Base-by-base conservation (phyloP, 30 jellyfish, hydroid and myxozoan genomes). In the Cassiopea andromeda region DNA sequence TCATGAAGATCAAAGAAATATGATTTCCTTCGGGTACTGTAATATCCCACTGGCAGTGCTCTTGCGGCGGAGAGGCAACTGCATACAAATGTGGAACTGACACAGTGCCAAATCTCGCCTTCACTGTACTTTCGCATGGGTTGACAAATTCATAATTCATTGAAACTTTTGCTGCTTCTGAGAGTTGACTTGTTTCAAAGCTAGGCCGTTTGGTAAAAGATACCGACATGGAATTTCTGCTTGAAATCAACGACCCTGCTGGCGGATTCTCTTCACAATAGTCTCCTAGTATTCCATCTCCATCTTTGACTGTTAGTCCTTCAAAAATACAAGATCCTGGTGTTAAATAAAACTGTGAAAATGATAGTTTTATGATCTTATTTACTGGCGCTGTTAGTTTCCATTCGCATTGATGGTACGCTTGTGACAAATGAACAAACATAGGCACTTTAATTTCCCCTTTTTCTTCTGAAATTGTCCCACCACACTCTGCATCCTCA, bases 231-330 rank as follows among this genome's bases (percentile, higher is more conserved):
- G 81, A 83, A 61, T 89, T 75, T 16, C 69, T 48, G 1, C 85
- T 45, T 12, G 98, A 89, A 9, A 91, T 71, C 16, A 94, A 66
- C 6, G 82, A 77, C 17, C 95, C 95, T 78, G 85, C 69, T 38
- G 98, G 98, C 38, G 98, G 97, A 75, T 79, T 87, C 54, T 94
- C 98, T 74, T 94, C 98, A 70, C 98, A 94, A 84, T 76, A 94
- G 58, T 89, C 97, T 4, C 98, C 98, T 15, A 85, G 46, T 44
- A 93, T 43, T 38, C 87, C 75, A 12, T 97, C 69, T 7, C 97
- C 98, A 13, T 94, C 98, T 47, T 88, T 68, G 6, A 94, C 66
- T 19, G 84, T 73, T n/a, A 94, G 84, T 10, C 76, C 91, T 17
- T 87, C 89, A 87, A 76, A 94, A 4, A 90, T 54, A 71, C 98